Evolutionary conservation across 2,888 invertebrate species (phyloP).

Genomic region (Caenorhabditis zanzibari): DNA sequence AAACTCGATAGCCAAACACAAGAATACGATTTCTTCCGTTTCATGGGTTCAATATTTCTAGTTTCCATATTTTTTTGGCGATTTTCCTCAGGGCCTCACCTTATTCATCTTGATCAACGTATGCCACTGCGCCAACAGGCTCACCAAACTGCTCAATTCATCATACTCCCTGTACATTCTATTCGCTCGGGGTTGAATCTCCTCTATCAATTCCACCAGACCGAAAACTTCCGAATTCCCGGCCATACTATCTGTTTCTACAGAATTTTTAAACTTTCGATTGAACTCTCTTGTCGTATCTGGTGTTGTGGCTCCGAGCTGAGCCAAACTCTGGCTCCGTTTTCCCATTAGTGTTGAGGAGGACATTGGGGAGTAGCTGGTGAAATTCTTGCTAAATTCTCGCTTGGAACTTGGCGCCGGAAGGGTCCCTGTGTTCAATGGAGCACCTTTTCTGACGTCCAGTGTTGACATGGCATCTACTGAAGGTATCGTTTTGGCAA

Average conservation of each 20-base stretch:
- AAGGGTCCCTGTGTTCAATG: slow-evolving; percentile 36
- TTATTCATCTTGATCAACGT: slow-evolving; percentile 51
- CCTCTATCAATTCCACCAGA: slow-evolving; percentile 74
- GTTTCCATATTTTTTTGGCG: not conserved
- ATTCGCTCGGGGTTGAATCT: slow-evolving; percentile 67
- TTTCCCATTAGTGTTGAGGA: slow-evolving; percentile 56
- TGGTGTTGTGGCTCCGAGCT: slow-evolving; percentile 57
- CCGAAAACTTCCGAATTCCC: slow-evolving; percentile 20
- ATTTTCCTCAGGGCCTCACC: no score
- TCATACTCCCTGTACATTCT: slow-evolving; percentile 71
- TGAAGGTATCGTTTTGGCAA: slow-evolving; percentile 80
- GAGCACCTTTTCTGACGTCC: slow-evolving; percentile 49
- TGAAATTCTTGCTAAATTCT: slow-evolving; percentile 32
- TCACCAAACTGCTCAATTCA: slow-evolving; percentile 76
- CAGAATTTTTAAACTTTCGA: slow-evolving; percentile 38
- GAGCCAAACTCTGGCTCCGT: slow-evolving; percentile 67
- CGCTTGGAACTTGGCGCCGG: slow-evolving; percentile 42
- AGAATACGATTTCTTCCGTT: no score
- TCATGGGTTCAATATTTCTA: no score
- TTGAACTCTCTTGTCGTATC: slow-evolving; percentile 62
- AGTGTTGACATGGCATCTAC: slow-evolving; percentile 78
- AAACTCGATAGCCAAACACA: no score
- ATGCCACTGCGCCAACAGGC: slow-evolving; percentile 77
- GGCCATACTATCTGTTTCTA: slow-evolving; percentile 12
- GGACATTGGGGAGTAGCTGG: slow-evolving; percentile 40